These are phyloP conservation scores for Eudasyphora cyanicolor DNA, from an alignment of 2,888 invertebrate species.

Conservation along the genomic window DNA sequence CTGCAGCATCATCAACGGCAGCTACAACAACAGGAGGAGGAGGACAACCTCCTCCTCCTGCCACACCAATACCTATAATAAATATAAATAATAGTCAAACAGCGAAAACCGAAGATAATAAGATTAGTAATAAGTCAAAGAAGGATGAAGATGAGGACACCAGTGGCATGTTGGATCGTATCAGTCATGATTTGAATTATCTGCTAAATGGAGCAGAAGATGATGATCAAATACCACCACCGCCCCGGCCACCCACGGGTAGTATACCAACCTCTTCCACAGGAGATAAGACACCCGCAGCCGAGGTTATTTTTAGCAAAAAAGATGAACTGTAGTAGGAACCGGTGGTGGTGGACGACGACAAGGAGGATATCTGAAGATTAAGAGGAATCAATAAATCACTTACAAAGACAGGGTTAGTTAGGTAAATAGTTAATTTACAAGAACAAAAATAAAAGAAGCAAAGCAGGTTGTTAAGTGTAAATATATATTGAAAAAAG, in stretches of 20 bases:
- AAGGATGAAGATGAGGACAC: slow-evolving; percentile 67
- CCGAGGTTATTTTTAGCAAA: slow-evolving; percentile 48
- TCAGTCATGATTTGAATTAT: slow-evolving; percentile 91
- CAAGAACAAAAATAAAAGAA: not conserved
- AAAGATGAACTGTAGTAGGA: slow-evolving; percentile 53
- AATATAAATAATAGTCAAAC: slow-evolving; percentile 65
- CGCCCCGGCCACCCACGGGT: slow-evolving; percentile 68
- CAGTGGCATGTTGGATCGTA: slow-evolving; percentile 87
- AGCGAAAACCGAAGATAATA: slow-evolving; percentile 35
- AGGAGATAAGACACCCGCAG: not conserved
- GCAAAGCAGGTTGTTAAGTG: slow-evolving; percentile 60
- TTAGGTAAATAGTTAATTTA: slow-evolving; percentile 38
- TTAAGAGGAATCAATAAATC: not conserved
- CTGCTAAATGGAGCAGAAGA: slow-evolving; percentile 85
- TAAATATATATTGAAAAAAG: slow-evolving; percentile 46
- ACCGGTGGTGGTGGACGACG: too few relatives aligned
- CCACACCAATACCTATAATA: slow-evolving; percentile 69
- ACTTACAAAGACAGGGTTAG: slow-evolving; percentile 52
- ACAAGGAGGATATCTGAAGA: not conserved
- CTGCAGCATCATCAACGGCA: not conserved
- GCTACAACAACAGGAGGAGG: too few relatives aligned
- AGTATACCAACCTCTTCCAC: slow-evolving; percentile 57
- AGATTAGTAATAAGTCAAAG: slow-evolving; percentile 17
- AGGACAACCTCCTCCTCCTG: too few relatives aligned
- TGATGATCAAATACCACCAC: slow-evolving; percentile 68